Conservation (phyloP, 1,140 invertebrate species). For the Neodiprion pinetum region DNA sequence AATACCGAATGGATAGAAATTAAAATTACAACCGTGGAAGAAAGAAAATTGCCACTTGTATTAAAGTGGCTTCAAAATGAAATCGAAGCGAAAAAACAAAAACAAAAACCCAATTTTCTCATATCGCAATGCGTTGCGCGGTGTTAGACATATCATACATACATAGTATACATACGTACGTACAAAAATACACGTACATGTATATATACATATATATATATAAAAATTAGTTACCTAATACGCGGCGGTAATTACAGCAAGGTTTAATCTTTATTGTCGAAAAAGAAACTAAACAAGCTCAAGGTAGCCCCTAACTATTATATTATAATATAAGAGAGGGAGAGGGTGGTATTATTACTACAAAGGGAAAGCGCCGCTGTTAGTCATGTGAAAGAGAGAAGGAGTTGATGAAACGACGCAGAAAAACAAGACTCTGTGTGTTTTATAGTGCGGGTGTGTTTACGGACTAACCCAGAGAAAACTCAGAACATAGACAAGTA, state of each 20-base stretch:
- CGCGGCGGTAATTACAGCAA: conserved; percentile 14
- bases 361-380: conserved; percentile 8
- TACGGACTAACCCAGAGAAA: neutral
- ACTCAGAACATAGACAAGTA: neutral
- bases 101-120: too few species aligned
- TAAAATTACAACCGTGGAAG: too few species aligned
- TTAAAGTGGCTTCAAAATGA: too few species aligned
- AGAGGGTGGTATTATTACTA: conserved; percentile 10
- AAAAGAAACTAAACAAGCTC: conserved; percentile 23
- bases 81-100: too few species aligned
- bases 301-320: conserved; percentile 13
- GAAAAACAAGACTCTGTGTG: neutral
- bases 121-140: too few species aligned
- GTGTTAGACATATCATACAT: too few species aligned
- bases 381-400: conserved; percentile 9
- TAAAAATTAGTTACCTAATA: conserved; percentile 15
- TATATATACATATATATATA: too few species aligned
- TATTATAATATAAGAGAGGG: conserved; percentile 10
- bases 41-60: too few species aligned
- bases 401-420: neutral
- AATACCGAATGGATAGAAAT: too few species aligned
- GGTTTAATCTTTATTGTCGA: conserved; percentile 18
- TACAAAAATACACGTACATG: too few species aligned
- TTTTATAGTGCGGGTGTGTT: too few species aligned
- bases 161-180: too few species aligned